Base-by-base conservation (phyloP, 64 coral and sea anemone genomes). In the Stylophora pistillata region DNA sequence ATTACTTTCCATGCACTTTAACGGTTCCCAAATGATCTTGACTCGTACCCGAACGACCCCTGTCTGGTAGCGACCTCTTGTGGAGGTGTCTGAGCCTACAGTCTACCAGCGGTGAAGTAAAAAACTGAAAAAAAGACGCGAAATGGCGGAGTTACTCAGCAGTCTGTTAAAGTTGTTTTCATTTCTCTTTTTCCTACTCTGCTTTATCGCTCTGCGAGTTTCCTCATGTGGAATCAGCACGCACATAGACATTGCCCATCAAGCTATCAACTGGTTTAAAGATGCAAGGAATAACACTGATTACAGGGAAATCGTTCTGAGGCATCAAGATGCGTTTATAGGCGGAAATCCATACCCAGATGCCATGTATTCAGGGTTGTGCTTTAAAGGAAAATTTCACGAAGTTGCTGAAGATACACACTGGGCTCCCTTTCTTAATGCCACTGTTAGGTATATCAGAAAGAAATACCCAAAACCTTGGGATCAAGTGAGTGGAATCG, bases 391-490 rank as follows among this genome's bases (percentile, higher is more conserved):
- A 9, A 95, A 92, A 71, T 98, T 84, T 30, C 93, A 93, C 26
- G 58, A 33, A 5, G 56, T 98, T 3, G 74, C 93, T 15, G 96
- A 98, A 65, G 96, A 98, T 54, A 95, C 96, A 31, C 96, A 98
- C 34, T 98, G 96, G 96, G 74, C 91, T 33, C 93, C 93, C 3
- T 98, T 98, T 55, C 87, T 98, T 13, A 98, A 98, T 32, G 93
- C 96, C 20, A 98, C 93, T 3, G 90, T 95, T 21, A 95, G 95
- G 80, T 98, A 95, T 68, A 95, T 98, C 23, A 87, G 96, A 53
- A 92, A 72, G 18, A 95, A 81, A 78, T 98, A 98, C 57, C 96
- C 96, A 75, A 95, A 98, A 52, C 96, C 96, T 20, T 98, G 96
- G 96, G 86, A 88, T 69, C 74, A 95, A 86, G 96, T 98, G 70